phyloP scores from a whole-genome alignment of 2,113 vertebrate species.

The Bubo blakistoni region DNA sequence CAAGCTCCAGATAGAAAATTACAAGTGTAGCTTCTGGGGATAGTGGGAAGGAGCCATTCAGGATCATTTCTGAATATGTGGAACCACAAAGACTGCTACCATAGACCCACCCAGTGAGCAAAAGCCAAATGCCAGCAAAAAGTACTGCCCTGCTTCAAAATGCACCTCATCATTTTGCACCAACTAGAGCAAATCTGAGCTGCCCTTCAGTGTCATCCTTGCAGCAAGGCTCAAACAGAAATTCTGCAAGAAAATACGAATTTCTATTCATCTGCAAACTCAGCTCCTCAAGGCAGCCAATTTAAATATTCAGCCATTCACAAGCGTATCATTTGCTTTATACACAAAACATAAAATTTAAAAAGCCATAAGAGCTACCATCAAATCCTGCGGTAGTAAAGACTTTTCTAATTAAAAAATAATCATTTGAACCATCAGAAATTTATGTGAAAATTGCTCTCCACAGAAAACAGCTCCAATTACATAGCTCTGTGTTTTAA shows the following conservation, averaged over 20 bases:
- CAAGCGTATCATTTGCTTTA: constrained; percentile 1
- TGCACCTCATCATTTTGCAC: neutral
- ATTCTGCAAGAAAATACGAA: neutral
- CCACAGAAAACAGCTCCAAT: neutral
- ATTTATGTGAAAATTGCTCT: neutral
- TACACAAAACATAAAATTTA: neutral
- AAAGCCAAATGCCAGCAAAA: neutral
- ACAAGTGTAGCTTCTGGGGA: neutral
- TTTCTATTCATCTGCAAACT: constrained; percentile 4
- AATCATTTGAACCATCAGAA: constrained; percentile 13
- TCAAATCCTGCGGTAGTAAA: neutral
- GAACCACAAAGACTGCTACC: neutral
- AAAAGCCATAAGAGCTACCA: neutral
- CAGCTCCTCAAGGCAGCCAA: neutral
- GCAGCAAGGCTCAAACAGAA: neutral
- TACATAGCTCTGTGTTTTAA: neutral
- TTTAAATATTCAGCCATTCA: constrained; percentile 5
- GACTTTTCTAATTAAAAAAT: constrained; percentile 39
- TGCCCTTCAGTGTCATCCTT: neutral
- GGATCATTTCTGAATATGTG: neutral
- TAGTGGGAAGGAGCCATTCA: neutral
- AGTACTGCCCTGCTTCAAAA: neutral
- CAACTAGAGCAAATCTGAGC: neutral
- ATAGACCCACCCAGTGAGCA: neutral
- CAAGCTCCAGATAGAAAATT: neutral